Base-by-base conservation (phyloP, 2,113 vertebrate genomes). In the Probosciger aterrimus region DNA sequence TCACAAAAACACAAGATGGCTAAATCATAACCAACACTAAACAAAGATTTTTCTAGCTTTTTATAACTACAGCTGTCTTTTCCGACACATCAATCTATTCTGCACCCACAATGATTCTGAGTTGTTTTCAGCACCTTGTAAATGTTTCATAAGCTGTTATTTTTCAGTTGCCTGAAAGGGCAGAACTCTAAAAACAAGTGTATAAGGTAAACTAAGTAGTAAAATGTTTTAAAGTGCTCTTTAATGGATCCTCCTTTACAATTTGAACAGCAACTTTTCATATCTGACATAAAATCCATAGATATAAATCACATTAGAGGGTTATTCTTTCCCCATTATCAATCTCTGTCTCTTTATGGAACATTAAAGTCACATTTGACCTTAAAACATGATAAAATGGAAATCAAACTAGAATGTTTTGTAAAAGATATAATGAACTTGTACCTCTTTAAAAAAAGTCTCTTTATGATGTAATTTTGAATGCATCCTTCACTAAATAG, bases 221-320 rank as follows among this genome's bases (percentile, higher is more conserved):
- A 98, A 98, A 98, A 98, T 96, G 97, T 97, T 96, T 97, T 96
- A 98, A 99, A 99, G 97, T 97, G 96, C 96, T 98, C 98, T 98
- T 98, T 99, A 99, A 99, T 99, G 98, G 99, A 98, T 98, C 98
- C 98, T 99, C 98, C 98, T 98, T 98, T 99, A 98, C 98, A 99
- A 99, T 99, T 98, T 98, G 98, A 99, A 98, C 95, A 95, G 97
- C 98, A 98, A 99, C 99, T 99, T 98, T 98, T 99, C 99, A 99
- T 98, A 98, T 98, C 98, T 98, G 99, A 99, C 99, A 99, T 98
- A 98, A 99, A 99, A 99, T 99, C 99, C 98, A 99, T 99, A 98
- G 98, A 98, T 98, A 99, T 99, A 99, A 99, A 99, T 99, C 98
- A 99, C 98, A 99, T 99, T 99, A 99, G 98, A 98, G 98, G 95